Evolutionary conservation across 2,888 invertebrate species (phyloP), one percentile per base, ranked within the genome.

Genomic region (Drosophila niveifrons): DNA sequence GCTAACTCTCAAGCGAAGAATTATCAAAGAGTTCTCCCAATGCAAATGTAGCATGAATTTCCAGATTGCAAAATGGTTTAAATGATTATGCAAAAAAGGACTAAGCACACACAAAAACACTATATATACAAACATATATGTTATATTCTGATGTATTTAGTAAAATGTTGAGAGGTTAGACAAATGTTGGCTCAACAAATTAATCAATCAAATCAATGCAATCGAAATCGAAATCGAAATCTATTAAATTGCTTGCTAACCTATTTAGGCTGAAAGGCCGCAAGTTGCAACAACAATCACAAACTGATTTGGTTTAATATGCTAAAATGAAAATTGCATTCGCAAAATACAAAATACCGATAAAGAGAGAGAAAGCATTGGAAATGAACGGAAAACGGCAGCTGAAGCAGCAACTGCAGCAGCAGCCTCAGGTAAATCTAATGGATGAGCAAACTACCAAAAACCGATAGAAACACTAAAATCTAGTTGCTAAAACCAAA

Each of bases 21-120:
- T 62, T 73, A 69, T 68, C 68, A 51, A 63, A 62, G 67, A 75
- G 78, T 78, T 82, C 72, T 58, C 65, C 43, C 65, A 41, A 65
- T 74, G 80, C 78, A 80, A 84, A 82, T 82, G 70, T 79, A 78
- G 84, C 80, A 78, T 78, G 64, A 80, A 80, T 59, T 66, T 80
- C 68, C 50, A 31, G 58, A 58, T 29, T 13, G 15, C 29, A 50
- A 52, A 68, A 66, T 36, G 39, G 23, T 23, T 39, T 18, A 43
- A 55, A 9, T n/a, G 17, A 31, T 44, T 9, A 31, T 10, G 10
- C 1, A 17, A 43, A 13, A n/a, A 50, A 10, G 6, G 18, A 9
- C 23, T 7, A 31, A 44, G 34, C 34, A 56, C 10, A 34, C 39
- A 56, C 31, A 31, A 3, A 39, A 8, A 41, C 13, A 4, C 6